Percentiles rank a stretch among this genome's conserved stretches.
These are phyloP conservation scores for Liparis tanakae DNA, from an alignment of 2,797 vertebrate genomes.

Conservation along the genomic window DNA sequence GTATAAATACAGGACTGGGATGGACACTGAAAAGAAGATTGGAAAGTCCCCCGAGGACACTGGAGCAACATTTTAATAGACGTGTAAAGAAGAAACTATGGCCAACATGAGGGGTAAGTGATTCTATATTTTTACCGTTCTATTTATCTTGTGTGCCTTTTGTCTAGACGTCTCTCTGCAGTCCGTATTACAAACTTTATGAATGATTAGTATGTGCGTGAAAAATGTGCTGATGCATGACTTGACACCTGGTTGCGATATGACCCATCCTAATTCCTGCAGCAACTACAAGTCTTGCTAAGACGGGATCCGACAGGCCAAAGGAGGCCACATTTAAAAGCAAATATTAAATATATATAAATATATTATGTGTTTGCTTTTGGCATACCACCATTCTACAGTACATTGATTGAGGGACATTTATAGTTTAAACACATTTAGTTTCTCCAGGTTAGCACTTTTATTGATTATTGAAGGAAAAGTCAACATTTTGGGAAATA, in stretches of 20 bases:
- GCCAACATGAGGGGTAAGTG: conserved; percentile 43
- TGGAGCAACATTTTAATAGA: not conserved
- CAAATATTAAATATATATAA: not conserved
- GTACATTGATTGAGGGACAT: not conserved
- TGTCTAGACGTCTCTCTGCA: not conserved
- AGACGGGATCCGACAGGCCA: not conserved
- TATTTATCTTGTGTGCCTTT: not conserved
- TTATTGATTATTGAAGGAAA: not conserved
- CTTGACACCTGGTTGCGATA: conserved; percentile 35
- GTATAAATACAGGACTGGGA: conserved; percentile 69
- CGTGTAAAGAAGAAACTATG: conserved; percentile 20
- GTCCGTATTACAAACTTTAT: not conserved
- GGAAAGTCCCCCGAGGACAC: conserved; percentile 15
- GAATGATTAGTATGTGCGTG: conserved; percentile 2
- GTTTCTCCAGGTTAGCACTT: not conserved
- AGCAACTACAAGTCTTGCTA: not conserved
- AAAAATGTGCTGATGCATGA: conserved; percentile 46
- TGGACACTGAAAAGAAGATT: conserved; percentile 30
- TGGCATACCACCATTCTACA: not conserved
- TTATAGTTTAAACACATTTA: not conserved
- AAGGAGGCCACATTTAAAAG: not conserved
- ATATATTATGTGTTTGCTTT: not conserved
- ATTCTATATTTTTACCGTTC: conserved; percentile 8
- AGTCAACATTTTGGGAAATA: no score
- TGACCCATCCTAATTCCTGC: conserved; percentile 37